Percentiles rank a stretch among this genome's conserved stretches.
phyloP scores from a whole-genome alignment of 2,113 vertebrate genomes.

The Tangachromis dhanisi region DNA sequence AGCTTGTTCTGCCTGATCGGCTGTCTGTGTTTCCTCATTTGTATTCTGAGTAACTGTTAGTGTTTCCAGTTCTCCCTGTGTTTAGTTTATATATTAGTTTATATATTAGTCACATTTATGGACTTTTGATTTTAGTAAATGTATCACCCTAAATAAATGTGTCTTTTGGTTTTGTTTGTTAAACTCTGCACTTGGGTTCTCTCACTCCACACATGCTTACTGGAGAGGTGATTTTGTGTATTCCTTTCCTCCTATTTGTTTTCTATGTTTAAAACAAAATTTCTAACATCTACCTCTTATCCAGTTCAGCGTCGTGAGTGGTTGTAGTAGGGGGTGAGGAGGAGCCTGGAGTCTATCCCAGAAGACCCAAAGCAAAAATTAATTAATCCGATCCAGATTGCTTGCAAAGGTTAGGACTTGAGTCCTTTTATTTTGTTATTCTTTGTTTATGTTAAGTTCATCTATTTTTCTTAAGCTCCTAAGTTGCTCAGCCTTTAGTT shows the following conservation, averaged over 20 bases:
- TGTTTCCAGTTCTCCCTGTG: background rate
- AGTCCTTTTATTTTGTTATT: background rate
- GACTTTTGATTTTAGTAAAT: background rate
- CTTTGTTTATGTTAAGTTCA: background rate
- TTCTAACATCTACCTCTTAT: background rate
- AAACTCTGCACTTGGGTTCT: background rate
- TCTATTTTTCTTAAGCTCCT: background rate
- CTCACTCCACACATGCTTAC: background rate
- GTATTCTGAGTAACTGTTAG: background rate
- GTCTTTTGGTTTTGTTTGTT: background rate
- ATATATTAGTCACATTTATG: background rate
- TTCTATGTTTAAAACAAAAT: background rate
- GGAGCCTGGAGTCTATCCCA: background rate
- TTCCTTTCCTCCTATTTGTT: rapidly evolving
- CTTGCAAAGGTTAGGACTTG: background rate
- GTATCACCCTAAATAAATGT: background rate
- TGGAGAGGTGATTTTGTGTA: rapidly evolving
- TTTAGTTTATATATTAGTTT: background rate
- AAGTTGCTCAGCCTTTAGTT: background rate
- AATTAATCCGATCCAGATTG: background rate
- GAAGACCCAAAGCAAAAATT: background rate
- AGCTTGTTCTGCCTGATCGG: background rate
- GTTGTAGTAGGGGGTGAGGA: background rate
- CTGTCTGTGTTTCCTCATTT: background rate
- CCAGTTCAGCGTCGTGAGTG: background rate